These are phyloP conservation scores for Pycnonotus jocosus DNA, from an alignment of 2,113 vertebrate genomes.

Conservation along the genomic window DNA sequence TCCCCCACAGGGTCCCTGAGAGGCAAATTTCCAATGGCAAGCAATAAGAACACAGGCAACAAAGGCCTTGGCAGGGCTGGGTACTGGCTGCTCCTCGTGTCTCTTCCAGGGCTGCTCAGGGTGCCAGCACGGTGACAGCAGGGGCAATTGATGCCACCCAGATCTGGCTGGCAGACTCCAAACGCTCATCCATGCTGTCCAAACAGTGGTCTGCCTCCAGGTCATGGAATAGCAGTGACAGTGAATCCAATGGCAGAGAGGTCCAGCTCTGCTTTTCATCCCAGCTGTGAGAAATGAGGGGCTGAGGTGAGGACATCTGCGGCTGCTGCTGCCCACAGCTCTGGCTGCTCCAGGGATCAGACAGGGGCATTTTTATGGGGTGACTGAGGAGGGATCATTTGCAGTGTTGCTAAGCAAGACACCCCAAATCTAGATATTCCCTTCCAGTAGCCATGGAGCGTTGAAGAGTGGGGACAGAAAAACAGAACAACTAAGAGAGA, in stretches of 20 bases:
- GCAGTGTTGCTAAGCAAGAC: background rate
- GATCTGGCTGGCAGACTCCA: background rate
- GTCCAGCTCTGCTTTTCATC: background rate
- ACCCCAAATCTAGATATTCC: background rate
- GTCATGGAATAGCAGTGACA: background rate
- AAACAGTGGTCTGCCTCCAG: background rate
- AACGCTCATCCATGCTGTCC: background rate
- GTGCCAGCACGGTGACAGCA: background rate
- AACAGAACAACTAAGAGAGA: background rate
- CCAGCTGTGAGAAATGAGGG: background rate
- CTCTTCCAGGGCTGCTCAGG: background rate
- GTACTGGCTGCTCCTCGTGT: background rate
- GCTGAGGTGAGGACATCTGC: background rate
- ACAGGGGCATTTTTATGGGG: background rate
- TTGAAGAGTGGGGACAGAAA: rapidly evolving
- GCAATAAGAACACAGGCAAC: background rate
- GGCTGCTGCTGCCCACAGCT: background rate
- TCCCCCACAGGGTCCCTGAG: background rate
- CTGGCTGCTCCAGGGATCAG: background rate
- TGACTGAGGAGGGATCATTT: background rate
- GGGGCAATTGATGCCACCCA: background rate
- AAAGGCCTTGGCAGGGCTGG: background rate
- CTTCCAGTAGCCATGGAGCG: background rate
- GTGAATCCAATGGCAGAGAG: background rate
- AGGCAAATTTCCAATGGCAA: background rate